A percentile compares a stretch with the other conserved stretches of the same genome.
These are phyloP conservation scores for Denticeps clupeoides DNA, from an alignment of 2,797 vertebrate genomes.

Conservation along the genomic window DNA sequence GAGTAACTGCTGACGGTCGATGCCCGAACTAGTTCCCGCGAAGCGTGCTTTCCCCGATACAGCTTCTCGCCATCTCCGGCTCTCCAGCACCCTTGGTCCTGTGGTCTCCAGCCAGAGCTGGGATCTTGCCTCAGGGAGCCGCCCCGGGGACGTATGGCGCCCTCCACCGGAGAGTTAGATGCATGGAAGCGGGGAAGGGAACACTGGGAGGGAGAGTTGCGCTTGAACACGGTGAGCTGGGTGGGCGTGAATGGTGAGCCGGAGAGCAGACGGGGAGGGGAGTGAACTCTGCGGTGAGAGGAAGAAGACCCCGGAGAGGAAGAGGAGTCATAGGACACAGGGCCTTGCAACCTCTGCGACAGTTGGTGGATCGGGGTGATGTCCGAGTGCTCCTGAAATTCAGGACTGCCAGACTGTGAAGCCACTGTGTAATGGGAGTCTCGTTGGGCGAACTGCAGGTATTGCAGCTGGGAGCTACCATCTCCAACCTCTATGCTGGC, in stretches of 20 bases:
- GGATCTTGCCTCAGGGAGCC: conserved; percentile 55
- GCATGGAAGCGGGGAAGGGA: conserved; percentile 55
- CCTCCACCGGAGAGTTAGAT: conserved; percentile 43
- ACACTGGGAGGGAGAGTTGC: conserved; percentile 63
- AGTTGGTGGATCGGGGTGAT: conserved; percentile 38
- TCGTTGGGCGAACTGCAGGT: conserved; percentile 37
- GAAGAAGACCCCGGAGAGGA: conserved; percentile 60
- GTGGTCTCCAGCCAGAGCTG: conserved; percentile 30
- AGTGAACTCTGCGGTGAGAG: conserved; percentile 50
- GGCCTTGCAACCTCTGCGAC: conserved; percentile 36
- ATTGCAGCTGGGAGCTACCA: conserved; percentile 22
- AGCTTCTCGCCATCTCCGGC: conserved; percentile 51
- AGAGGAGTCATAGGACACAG: conserved; percentile 43
- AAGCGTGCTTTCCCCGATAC: conserved; percentile 65
- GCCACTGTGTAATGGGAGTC: conserved; percentile 51
- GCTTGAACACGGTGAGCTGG: conserved; percentile 60
- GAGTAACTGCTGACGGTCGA: conserved; percentile 62
- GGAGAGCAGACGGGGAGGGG: conserved; percentile 56
- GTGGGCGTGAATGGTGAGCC: conserved; percentile 55
- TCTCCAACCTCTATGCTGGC: conserved; percentile 20
- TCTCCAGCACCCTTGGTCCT: conserved; percentile 36
- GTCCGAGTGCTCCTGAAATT: conserved; percentile 50
- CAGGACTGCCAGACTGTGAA: conserved; percentile 55
- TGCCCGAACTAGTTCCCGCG: conserved; percentile 64
- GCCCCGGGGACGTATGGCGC: conserved; percentile 46